These are phyloP conservation scores for Triplophysa tibetana DNA, from an alignment of 2,113 vertebrate genomes.

Conservation along the genomic window DNA sequence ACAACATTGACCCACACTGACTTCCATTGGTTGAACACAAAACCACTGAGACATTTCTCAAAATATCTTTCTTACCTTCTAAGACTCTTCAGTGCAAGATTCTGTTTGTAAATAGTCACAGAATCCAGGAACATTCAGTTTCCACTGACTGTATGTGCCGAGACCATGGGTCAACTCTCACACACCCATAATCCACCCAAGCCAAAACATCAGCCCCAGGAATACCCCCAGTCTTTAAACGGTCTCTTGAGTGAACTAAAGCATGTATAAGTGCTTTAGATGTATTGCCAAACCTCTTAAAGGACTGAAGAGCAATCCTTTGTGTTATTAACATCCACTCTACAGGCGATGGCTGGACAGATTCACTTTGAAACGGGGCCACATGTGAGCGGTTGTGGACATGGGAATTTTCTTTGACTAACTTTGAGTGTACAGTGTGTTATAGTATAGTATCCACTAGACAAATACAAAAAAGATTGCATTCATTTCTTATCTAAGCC, in stretches of 20 bases:
- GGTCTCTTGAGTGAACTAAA: constrained; percentile 4
- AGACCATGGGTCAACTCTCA: constrained; percentile 11
- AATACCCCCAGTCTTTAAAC: constrained; percentile 19
- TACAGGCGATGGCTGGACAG: not conserved
- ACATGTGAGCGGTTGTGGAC: not conserved
- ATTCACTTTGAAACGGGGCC: not conserved
- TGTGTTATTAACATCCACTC: not conserved
- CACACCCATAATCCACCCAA: not conserved
- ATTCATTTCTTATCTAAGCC: not conserved
- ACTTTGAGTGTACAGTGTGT: too few relatives aligned
- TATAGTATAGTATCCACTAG: too few relatives aligned
- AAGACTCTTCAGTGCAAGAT: constrained; percentile 27
- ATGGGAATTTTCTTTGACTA: not conserved
- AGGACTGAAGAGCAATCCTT: not conserved
- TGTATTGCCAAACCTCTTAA: not conserved
- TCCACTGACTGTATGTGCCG: not conserved
- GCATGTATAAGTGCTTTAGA: constrained; percentile 11
- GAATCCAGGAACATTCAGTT: constrained; percentile 27
- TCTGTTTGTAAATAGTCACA: not conserved
- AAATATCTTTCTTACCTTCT: constrained; percentile 40
- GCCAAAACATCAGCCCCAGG: not conserved
- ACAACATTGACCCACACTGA: too few relatives aligned
- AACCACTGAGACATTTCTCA: too few relatives aligned
- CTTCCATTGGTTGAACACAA: too few relatives aligned
- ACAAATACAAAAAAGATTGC: too few relatives aligned